Evolutionary conservation across 2,888 invertebrate genomes (phyloP), one percentile per base, ranked within the genome.

Genomic region (Drosophila pseudotakahashii): DNA sequence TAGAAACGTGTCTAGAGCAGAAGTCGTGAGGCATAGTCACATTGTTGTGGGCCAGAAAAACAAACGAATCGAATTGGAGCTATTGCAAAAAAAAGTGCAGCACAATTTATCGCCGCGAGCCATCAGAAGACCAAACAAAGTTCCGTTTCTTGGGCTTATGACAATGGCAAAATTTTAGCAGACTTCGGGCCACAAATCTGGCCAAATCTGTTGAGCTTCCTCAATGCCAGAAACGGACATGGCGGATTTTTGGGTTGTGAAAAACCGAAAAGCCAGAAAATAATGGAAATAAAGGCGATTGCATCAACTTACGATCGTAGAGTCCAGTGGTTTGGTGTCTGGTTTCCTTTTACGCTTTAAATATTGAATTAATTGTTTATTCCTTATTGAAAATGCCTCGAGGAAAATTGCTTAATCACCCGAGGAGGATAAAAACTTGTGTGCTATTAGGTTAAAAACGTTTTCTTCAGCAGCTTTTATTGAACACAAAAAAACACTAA

Each of bases 1-100:
- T 77, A 82, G 70, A 85, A 81, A 69, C 88, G 85, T 74, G 88
- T 74, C 78, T 71, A 66, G 68, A 73, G 73, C 68, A 23, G 11
- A 72, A 81, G 61, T 85, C 82, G 82, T 88, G 88, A 82, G 71
- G 52, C 66, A 64, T 55, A 7, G 30, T 7, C 0, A 70, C 26
- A 61, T 30, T 57, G 55, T 42, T 41, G 63, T 62, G 39, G 53
- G 52, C 59, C 47, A 75, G 32, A 55, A 64, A 62, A 60, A 48
- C 45, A 64, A 73, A 71, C 68, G 50, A 72, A 66, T 52, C 51
- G 66, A 68, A 77, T 61, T 70, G 81, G 69, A 54, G 57, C 57
- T 51, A 68, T 59, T 77, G 67, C 68, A 16, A 47, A 48, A 48
- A 48, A 44, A 62, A 55, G 44, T 72, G 57, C 52, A 64, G 37